Conservation (phyloP, 2,113 vertebrate genomes). For the Bettongia penicillata region DNA sequence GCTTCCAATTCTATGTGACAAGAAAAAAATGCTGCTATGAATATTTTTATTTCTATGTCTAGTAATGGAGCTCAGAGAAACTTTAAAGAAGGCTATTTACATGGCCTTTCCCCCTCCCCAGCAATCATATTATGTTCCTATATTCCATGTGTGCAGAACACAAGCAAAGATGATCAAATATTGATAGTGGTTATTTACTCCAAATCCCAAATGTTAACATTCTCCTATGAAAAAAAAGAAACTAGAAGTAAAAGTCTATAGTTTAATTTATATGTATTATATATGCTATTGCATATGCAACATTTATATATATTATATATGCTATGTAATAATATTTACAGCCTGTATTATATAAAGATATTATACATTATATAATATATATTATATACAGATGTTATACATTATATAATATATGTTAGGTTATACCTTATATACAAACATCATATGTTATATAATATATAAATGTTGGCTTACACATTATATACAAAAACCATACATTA, state of each 20-base stretch:
- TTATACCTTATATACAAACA: too few species aligned
- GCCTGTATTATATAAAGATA: background rate
- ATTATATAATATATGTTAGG: background rate
- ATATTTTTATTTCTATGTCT: background rate
- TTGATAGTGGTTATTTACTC: background rate
- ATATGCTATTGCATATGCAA: too few species aligned
- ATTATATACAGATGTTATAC: background rate
- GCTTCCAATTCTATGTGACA: background rate
- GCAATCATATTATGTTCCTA: background rate
- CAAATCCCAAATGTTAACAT: background rate
- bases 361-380: too few species aligned
- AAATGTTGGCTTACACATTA: too few species aligned
- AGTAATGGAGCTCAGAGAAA: background rate
- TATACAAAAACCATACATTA: too few species aligned
- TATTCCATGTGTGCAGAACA: background rate
- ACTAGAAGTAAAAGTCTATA: background rate
- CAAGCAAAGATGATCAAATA: background rate
- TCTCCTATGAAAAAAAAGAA: background rate
- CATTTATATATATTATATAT: background rate
- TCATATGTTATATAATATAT: too few species aligned
- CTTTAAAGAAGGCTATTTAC: background rate
- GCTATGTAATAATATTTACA: background rate
- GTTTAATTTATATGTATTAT: background rate
- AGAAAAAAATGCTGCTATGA: background rate
- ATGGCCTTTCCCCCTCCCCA: background rate